phyloP scores from a whole-genome alignment of 2,888 invertebrate species.

The Conchocele bisecta region DNA sequence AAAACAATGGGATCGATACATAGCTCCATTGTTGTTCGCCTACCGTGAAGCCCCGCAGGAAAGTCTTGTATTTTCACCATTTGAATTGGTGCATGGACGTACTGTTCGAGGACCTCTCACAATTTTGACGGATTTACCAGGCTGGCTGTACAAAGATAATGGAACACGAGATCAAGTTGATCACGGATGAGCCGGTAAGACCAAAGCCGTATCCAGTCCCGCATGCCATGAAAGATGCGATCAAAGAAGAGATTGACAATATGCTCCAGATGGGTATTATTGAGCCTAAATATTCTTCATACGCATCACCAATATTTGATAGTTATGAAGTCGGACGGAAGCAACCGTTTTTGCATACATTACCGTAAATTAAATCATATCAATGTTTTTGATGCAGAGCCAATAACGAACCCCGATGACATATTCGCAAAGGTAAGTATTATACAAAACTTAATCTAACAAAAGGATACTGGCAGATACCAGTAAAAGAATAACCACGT shows the following conservation, averaged over 20 bases:
- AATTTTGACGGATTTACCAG: conserved; percentile 20
- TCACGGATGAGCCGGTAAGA: conserved; percentile 19
- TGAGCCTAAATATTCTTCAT: conserved; percentile 41
- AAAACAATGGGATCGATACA: not conserved
- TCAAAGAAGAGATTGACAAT: conserved; percentile 27
- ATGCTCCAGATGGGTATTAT: conserved; percentile 53
- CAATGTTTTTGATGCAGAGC: conserved; percentile 54
- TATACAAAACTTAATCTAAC: conserved; percentile 42
- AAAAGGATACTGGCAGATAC: conserved; percentile 58
- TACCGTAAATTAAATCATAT: conserved; percentile 50
- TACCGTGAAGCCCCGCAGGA: not conserved
- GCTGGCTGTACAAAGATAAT: conserved; percentile 14
- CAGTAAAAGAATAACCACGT: conserved; percentile 15
- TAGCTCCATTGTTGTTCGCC: not conserved
- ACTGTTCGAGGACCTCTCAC: not conserved
- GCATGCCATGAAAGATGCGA: conserved; percentile 9
- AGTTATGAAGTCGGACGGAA: conserved; percentile 52
- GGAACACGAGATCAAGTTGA: conserved; percentile 29
- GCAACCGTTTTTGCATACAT: conserved; percentile 45
- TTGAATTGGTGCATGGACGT: not conserved
- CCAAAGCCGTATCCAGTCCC: conserved; percentile 32
- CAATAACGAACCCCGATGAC: conserved; percentile 41
- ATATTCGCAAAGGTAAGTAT: conserved; percentile 40
- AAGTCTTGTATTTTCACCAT: not conserved
- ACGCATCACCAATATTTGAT: conserved; percentile 46